Base-by-base conservation (phyloP, 2,797 vertebrate genomes). In the Varecia variegata region DNA sequence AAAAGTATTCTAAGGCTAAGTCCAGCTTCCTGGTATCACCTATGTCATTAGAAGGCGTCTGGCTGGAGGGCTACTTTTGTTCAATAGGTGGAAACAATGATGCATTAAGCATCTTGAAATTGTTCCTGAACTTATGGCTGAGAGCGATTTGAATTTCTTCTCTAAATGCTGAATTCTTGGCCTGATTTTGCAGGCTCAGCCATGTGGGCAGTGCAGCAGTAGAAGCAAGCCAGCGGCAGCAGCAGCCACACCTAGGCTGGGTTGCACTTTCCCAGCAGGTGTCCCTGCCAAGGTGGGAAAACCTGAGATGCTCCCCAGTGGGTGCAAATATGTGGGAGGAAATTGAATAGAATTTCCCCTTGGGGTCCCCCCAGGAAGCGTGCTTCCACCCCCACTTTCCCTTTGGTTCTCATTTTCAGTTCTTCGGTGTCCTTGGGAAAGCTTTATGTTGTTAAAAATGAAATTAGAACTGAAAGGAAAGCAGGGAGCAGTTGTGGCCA, bases 321-420 rank as follows among this genome's bases (percentile, higher is more conserved):
- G 92, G 77, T 95, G 56, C 94, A 95, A 47, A 87, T 80, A 83
- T 76, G 32, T 0, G 86, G 90, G 89, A 96, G 86, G 56, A 97
- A 79, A 85, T 30, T 38, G 89, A 95, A 95, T 88, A 96, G 83
- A 9, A 47, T 88, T 14, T 35, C 0, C 2, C 25, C 35, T 3
- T 3, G n/a, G 60, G n/a, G 2, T 54, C 68, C 50, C 79, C 65
- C 56, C 0, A 32, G 88, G 90, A 62, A 65, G 52, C 58, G 7
- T 0, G 27, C 86, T 67, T 58, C 68, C 84, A 73, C 38, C 27
- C 9, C 2, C 0, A 4, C 43, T 56, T 47, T 89, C 68, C 3
- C 7, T 93, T 90, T 95, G 84, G 65, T 30, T 97, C 87, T 92
- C 56, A 76, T 97, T 96, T 98, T 97, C 97, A 76, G 93, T 97